Conservation (phyloP, 2,797 vertebrate species). For the Sorex maritimensis region DNA sequence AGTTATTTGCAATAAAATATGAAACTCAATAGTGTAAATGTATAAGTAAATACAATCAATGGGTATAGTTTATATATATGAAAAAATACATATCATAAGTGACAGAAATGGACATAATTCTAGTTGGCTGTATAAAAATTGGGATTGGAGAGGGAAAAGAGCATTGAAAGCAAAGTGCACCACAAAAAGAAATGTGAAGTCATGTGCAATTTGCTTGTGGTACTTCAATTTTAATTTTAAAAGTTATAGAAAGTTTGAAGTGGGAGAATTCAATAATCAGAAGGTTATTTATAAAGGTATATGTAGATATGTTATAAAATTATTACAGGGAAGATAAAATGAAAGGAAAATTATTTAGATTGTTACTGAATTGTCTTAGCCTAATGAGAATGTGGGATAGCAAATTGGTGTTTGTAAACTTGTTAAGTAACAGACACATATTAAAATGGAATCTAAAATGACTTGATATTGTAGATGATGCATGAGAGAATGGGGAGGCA, state of each 20-base stretch:
- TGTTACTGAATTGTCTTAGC: background rate
- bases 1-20: constrained; percentile 12
- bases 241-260: background rate
- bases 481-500: background rate
- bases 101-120: background rate
- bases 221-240: background rate
- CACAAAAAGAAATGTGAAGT: background rate
- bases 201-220: background rate
- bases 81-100: background rate
- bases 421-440: background rate
- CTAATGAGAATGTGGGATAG: background rate
- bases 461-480: background rate
- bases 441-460: background rate
- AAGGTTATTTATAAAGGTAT: background rate
- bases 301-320: background rate
- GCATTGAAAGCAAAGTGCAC: no score
- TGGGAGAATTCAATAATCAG: background rate
- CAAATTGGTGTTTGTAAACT: background rate
- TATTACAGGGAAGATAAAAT: background rate
- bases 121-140: background rate
- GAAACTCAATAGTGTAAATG: background rate
- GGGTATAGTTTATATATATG: background rate
- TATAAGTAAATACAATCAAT: background rate
- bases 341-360: background rate
- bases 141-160: no score